Percentiles rank a stretch among this genome's conserved stretches.
Evolutionary conservation across 2,113 vertebrate genomes (phyloP).

Genomic region (Trogon melanurus): DNA sequence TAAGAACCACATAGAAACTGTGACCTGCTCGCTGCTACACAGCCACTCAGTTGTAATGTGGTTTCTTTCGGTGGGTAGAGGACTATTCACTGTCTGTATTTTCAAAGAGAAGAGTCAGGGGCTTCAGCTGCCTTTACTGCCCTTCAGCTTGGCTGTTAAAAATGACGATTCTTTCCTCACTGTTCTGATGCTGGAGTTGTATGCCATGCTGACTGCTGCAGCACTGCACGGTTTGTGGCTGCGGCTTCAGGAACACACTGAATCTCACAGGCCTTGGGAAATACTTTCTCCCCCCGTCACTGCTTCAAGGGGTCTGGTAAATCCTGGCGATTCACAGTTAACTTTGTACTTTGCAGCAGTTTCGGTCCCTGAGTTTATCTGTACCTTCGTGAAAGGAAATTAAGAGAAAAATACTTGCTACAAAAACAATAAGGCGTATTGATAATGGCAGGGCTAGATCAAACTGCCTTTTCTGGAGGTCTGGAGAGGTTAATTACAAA

Average conservation of each 20-base stretch:
- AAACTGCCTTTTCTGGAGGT: neutral
- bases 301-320: too few species aligned
- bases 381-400: neutral
- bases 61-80: neutral
- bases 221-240: neutral
- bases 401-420: neutral
- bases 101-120: neutral
- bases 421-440: too few species aligned
- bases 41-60: neutral
- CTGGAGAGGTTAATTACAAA: neutral
- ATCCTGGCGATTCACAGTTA: neutral
- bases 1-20: neutral
- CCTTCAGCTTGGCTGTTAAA: neutral
- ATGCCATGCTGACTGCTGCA: neutral
- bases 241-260: neutral
- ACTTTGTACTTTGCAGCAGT: too few species aligned
- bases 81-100: neutral
- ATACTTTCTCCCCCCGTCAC: neutral
- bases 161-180: rapidly evolving
- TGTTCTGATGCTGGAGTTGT: neutral
- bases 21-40: too few species aligned
- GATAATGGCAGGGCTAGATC: neutral
- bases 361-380: neutral
- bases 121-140: neutral
- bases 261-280: neutral